A percentile compares a stretch with the other conserved stretches of the same genome.
Evolutionary conservation across 1,140 invertebrate genomes (phyloP).

Genomic region (Aphelenchoides fujianensis): DNA sequence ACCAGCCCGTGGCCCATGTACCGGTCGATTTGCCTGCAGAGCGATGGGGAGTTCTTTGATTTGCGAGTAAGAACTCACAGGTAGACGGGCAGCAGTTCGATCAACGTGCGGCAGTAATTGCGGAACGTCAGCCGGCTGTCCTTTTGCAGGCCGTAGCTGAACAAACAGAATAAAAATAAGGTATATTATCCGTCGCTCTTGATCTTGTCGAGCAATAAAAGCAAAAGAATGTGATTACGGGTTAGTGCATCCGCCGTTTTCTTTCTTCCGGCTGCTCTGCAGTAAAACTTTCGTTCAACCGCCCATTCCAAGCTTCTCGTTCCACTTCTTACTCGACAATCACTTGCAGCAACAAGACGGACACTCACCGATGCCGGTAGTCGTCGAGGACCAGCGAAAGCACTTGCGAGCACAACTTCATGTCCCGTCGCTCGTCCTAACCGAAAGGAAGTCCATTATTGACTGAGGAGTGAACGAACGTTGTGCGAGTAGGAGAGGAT

Average conservation of each 20-base stretch:
- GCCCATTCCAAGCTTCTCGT: no score
- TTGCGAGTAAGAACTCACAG: slow-evolving; percentile 14
- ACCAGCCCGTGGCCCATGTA: slow-evolving; percentile 18
- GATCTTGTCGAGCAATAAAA: no score
- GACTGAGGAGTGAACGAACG: neutral
- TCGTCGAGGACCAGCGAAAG: slow-evolving; percentile 8
- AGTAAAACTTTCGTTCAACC: no score
- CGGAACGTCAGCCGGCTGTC: slow-evolving; percentile 7
- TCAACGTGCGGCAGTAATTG: slow-evolving; percentile 23
- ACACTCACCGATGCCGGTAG: slow-evolving; percentile 13
- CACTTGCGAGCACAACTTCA: slow-evolving; percentile 15
- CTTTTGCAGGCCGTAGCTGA: slow-evolving; percentile 2
- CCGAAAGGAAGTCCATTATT: neutral
- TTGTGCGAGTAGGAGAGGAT: slow-evolving; percentile 1
- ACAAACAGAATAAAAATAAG: no score
- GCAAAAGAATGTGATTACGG: no score
- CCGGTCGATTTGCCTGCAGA: slow-evolving; percentile 12
- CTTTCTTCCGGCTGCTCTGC: no score
- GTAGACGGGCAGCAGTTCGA: slow-evolving; percentile 16
- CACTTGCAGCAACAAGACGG: no score
- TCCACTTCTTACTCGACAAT: no score
- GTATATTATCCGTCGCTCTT: no score
- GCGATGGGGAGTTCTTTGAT: neutral
- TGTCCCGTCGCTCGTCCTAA: slow-evolving; percentile 10
- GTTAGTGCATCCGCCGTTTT: no score